A percentile compares a stretch with the other conserved stretches of the same genome.
These are phyloP conservation scores for Pandemis heparana DNA, from an alignment of 2,888 invertebrate species.

Conservation along the genomic window DNA sequence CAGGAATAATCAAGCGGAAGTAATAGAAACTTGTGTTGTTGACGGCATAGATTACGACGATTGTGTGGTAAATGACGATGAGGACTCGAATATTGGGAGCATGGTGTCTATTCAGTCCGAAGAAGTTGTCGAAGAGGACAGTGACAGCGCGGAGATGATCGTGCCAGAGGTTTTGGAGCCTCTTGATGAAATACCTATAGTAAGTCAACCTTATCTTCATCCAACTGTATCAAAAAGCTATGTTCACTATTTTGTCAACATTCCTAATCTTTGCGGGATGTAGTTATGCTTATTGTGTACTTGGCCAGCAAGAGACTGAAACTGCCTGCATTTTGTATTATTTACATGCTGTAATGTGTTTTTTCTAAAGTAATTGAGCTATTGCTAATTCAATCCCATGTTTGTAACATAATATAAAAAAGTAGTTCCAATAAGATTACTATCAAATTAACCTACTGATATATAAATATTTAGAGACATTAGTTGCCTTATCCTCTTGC, in stretches of 20 bases:
- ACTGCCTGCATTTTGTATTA: too few relatives aligned
- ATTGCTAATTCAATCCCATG: too few relatives aligned
- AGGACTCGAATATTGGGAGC: slow-evolving; percentile 72
- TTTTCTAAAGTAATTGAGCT: too few relatives aligned
- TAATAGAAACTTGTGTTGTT: slow-evolving; percentile 60
- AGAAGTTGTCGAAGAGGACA: slow-evolving; percentile 51
- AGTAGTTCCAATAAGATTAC: too few relatives aligned
- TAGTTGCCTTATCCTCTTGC: too few relatives aligned
- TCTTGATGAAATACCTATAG: slow-evolving; percentile 45
- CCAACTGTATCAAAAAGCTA: too few relatives aligned
- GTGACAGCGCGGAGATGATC: slow-evolving; percentile 58
- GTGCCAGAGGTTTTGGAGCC: slow-evolving; percentile 57
- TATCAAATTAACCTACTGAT: too few relatives aligned
- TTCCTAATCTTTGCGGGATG: not conserved
- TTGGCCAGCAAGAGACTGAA: too few relatives aligned
- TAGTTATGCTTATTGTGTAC: too few relatives aligned
- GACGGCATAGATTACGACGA: slow-evolving; percentile 59
- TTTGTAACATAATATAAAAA: too few relatives aligned
- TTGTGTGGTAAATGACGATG: slow-evolving; percentile 61
- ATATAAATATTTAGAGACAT: too few relatives aligned
- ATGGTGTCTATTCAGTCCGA: slow-evolving; percentile 72
- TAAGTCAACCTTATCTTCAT: slow-evolving; percentile 1
- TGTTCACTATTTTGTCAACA: not conserved
- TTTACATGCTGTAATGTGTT: too few relatives aligned
- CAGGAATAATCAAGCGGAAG: slow-evolving; percentile 54